phyloP scores from a whole-genome alignment of 1,140 invertebrate genomes.

The Drosophila ohnishii region DNA sequence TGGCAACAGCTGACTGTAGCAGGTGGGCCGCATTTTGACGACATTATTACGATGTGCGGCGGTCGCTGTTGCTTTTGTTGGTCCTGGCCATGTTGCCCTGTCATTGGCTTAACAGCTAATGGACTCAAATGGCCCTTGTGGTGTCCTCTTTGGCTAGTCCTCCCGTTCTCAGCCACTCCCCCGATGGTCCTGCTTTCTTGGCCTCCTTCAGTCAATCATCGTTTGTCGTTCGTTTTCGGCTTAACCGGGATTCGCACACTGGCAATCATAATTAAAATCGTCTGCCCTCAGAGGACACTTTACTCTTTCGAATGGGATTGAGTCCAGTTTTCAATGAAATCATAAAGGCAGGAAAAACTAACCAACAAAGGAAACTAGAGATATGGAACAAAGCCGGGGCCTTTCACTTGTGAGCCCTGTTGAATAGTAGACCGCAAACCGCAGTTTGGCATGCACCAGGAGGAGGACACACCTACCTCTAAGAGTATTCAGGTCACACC shows the following conservation, averaged over 20 bases:
- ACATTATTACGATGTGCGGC: constrained; percentile 64
- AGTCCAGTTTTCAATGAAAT: not conserved
- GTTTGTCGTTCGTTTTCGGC: constrained; percentile 57
- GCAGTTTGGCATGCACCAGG: constrained; percentile 21
- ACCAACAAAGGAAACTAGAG: constrained; percentile 3
- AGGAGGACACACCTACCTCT: not conserved
- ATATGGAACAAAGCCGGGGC: constrained; percentile 16
- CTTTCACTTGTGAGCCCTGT: not conserved
- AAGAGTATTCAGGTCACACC: constrained; percentile 32
- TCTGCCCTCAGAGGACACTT: constrained; percentile 22
- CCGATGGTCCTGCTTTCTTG: constrained; percentile 4
- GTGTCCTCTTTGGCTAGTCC: constrained; percentile 44
- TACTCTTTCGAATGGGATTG: not conserved
- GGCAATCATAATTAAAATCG: constrained; percentile 60
- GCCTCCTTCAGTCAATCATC: constrained; percentile 44
- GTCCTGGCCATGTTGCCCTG: constrained; percentile 48
- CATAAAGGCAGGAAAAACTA: constrained; percentile 8
- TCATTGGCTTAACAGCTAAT: constrained; percentile 73
- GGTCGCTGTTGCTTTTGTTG: constrained; percentile 29
- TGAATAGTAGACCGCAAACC: constrained; percentile 37
- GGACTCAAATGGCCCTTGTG: constrained; percentile 65
- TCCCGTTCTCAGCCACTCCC: not conserved
- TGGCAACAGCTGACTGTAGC: constrained; percentile 53
- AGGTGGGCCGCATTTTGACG: constrained; percentile 58
- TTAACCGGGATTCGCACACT: constrained; percentile 42